Conservation (phyloP, 2,888 invertebrate genomes). For the Pimpla rufipes region DNA sequence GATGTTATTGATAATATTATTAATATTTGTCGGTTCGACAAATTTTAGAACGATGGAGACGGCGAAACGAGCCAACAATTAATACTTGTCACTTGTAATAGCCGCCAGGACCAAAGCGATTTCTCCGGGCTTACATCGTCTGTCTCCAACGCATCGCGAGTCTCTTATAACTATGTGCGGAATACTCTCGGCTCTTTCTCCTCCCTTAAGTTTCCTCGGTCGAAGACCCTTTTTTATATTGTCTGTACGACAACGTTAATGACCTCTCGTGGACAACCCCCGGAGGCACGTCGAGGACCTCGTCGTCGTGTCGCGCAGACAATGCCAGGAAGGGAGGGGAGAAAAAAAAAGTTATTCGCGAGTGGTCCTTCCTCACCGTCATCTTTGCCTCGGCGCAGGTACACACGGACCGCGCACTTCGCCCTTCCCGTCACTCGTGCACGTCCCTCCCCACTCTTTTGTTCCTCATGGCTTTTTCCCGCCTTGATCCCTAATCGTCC, state of each 20-base stretch:
- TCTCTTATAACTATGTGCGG: background rate
- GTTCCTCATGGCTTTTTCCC: background rate
- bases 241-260: conserved; percentile 74
- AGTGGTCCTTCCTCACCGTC: conserved; percentile 57
- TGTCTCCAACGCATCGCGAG: background rate
- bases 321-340: conserved; percentile 66
- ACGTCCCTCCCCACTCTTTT: conserved; percentile 21
- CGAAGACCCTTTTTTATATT: conserved; percentile 58
- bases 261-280: conserved; percentile 76
- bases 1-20: too few species aligned
- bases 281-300: conserved; percentile 67
- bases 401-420: conserved; percentile 7
- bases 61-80: too few species aligned
- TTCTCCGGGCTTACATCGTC: background rate
- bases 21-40: too few species aligned
- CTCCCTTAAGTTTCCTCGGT: conserved; percentile 38
- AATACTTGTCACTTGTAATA: too few species aligned
- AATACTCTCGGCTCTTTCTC: conserved; percentile 2
- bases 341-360: conserved; percentile 52
- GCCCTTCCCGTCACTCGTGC: conserved; percentile 48
- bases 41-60: too few species aligned
- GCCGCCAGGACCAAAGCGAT: too few species aligned
- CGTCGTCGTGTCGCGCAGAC: conserved; percentile 58
- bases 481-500: background rate
- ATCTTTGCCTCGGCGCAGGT: conserved; percentile 43